Conservation (phyloP, 2,888 invertebrate species). For the Cremastinae sp. region DNA sequence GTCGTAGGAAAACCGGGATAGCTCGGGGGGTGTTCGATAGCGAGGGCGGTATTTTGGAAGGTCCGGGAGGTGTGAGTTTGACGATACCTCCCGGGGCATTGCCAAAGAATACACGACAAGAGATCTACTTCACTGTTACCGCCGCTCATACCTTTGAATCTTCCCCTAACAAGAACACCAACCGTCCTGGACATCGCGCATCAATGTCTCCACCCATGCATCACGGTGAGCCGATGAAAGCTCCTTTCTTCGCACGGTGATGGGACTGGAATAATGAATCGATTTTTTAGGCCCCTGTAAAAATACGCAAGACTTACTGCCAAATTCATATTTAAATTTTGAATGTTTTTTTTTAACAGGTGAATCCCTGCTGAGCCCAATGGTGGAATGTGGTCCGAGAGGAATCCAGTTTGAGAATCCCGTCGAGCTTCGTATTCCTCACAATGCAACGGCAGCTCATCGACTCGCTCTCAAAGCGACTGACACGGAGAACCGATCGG, state of each 20-base stretch:
- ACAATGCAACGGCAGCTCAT: conserved; percentile 89
- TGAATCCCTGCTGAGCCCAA: conserved; percentile 95
- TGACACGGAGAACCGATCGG: conserved; percentile 91
- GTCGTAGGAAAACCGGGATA: conserved; percentile 73
- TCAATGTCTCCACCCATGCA: conserved; percentile 76
- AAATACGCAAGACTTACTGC: too few species aligned
- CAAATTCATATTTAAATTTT: too few species aligned
- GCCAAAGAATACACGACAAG: conserved; percentile 90
- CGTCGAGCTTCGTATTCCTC: conserved; percentile 95
- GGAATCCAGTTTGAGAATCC: conserved; percentile 93
- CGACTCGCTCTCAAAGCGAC: conserved; percentile 90
- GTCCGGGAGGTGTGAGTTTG: conserved; percentile 94
- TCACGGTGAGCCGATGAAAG: conserved; percentile 71
- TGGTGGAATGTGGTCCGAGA: conserved; percentile 98
- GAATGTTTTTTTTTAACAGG: conserved; percentile 82
- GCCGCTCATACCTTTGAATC: conserved; percentile 91
- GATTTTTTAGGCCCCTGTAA: not conserved
- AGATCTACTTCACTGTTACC: conserved; percentile 95
- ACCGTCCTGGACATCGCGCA: conserved; percentile 72
- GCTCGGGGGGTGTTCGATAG: conserved; percentile 85
- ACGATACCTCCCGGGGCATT: conserved; percentile 95
- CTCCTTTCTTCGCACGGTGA: conserved; percentile 36
- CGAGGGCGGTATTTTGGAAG: conserved; percentile 90
- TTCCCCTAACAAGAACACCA: conserved; percentile 75
- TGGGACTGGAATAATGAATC: conserved; percentile 51